Conservation (phyloP, 1,140 invertebrate species). For the Procambarus virginalis region DNA sequence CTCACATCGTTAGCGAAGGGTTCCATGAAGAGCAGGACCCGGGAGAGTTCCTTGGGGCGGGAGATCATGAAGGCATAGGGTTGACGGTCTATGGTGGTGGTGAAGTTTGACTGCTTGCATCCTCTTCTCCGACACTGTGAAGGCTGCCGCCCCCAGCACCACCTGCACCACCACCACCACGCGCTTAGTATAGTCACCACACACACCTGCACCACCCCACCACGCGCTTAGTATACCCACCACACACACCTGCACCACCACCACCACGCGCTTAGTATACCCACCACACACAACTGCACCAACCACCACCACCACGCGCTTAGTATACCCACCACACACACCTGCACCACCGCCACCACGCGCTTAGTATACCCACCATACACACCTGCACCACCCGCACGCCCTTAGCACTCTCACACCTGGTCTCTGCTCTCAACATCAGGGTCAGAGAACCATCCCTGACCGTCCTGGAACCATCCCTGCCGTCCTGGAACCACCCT, state of each 20-base stretch:
- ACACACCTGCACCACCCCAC: neutral
- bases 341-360: neutral
- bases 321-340: neutral
- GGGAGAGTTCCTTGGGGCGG: slow-evolving; percentile 83
- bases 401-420: neutral
- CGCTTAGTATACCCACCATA: neutral
- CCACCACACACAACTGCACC: slow-evolving; percentile 72
- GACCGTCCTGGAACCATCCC: neutral
- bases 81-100: slow-evolving; percentile 84
- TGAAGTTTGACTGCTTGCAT: slow-evolving; percentile 84
- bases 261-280: neutral
- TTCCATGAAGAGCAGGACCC: slow-evolving; percentile 87
- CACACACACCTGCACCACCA: too few species aligned
- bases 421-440: neutral
- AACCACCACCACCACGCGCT: slow-evolving; percentile 67
- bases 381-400: too few species aligned
- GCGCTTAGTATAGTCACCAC: neutral
- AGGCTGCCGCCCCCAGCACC: slow-evolving; percentile 83
- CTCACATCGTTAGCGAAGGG: slow-evolving; percentile 82
- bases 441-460: neutral
- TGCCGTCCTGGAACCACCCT: neutral
- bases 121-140: slow-evolving; percentile 81
- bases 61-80: slow-evolving; percentile 85
- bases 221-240: neutral
- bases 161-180: slow-evolving; percentile 74